Evolutionary conservation across 2,113 vertebrate genomes (phyloP).

Genomic region (Neomonachus schauinslandi): DNA sequence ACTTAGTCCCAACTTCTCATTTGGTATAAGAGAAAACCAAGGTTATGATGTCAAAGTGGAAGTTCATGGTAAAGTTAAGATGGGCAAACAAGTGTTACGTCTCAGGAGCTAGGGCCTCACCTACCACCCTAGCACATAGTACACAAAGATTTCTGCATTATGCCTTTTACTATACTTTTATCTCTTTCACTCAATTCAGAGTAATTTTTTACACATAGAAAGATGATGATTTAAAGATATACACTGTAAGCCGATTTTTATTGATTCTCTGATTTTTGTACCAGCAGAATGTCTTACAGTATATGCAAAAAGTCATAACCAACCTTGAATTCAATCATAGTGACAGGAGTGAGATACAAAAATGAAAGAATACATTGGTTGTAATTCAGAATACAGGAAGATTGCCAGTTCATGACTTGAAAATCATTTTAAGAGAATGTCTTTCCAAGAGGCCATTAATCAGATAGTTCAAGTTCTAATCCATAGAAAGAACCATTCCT

Average conservation of each 20-base stretch:
- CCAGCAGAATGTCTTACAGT: slow-evolving; percentile 21
- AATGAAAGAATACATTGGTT: slow-evolving; percentile 66
- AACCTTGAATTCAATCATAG: slow-evolving; percentile 71
- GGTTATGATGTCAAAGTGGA: slow-evolving; percentile 47
- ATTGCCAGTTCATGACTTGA: slow-evolving; percentile 60
- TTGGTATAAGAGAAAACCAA: slow-evolving; percentile 53
- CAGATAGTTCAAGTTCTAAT: slow-evolving; percentile 66
- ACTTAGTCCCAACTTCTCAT: background rate
- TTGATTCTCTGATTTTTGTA: slow-evolving; percentile 22
- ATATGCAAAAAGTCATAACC: slow-evolving; percentile 50
- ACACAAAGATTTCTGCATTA: background rate
- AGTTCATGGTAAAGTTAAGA: background rate
- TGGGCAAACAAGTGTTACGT: background rate
- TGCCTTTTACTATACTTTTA: background rate
- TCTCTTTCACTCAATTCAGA: slow-evolving; percentile 25
- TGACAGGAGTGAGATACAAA: slow-evolving; percentile 73
- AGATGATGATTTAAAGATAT: background rate
- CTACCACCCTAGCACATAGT: background rate
- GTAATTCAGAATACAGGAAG: slow-evolving; percentile 73
- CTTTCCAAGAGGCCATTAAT: slow-evolving; percentile 76
- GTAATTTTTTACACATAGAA: background rate
- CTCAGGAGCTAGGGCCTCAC: background rate
- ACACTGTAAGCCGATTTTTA: slow-evolving; percentile 53
- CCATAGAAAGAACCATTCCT: slow-evolving; percentile 66
- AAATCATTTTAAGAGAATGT: slow-evolving; percentile 70